These are phyloP conservation scores for Mus spicilegus DNA, from an alignment of 2,113 vertebrate genomes.

Conservation along the genomic window DNA sequence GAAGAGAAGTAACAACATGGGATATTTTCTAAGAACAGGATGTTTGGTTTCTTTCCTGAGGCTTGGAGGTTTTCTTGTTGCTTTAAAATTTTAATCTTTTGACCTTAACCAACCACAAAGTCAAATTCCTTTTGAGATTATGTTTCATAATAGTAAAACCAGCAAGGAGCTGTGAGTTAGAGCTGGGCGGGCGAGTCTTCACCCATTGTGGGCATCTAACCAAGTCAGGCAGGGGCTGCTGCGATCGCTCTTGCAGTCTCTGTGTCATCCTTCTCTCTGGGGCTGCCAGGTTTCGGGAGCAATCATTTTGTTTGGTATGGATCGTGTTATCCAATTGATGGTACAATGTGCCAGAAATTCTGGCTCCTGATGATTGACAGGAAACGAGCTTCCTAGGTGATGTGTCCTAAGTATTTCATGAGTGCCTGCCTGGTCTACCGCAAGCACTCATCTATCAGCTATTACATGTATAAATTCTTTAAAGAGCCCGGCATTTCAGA, in stretches of 20 bases:
- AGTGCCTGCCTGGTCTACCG: background rate
- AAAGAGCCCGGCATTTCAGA: background rate
- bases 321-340: rapidly evolving
- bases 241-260: background rate
- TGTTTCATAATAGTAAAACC: constrained; percentile 40
- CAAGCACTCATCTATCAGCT: background rate
- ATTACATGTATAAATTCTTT: background rate
- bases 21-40: constrained; percentile 70
- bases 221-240: background rate
- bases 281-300: background rate
- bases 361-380: background rate
- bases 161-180: background rate
- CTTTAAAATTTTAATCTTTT: constrained; percentile 49
- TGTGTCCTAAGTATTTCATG: background rate
- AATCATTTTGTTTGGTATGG: background rate
- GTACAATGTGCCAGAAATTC: background rate
- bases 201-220: background rate
- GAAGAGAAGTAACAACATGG: constrained; percentile 11
- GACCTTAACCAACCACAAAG: constrained; percentile 20
- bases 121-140: constrained; percentile 58
- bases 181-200: background rate
- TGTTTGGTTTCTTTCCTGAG: constrained; percentile 62
- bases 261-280: background rate
- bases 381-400: background rate
- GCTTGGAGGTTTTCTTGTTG: background rate